Evolutionary conservation across 2,113 vertebrate genomes (phyloP).

Genomic region (Rhea pennata): DNA sequence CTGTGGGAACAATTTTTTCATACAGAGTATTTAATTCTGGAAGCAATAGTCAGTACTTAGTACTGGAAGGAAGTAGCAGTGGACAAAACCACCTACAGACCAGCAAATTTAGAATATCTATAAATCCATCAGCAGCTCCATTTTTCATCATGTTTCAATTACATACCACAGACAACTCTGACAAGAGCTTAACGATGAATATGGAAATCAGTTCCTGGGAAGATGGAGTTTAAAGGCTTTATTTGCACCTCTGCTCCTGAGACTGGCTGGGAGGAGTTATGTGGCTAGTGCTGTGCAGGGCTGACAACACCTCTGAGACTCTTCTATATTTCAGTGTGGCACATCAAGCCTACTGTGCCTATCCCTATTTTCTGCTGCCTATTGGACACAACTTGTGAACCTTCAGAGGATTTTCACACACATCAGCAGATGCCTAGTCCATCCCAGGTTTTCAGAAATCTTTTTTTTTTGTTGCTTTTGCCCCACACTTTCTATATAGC

Average conservation of each 20-base stretch:
- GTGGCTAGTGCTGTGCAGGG: accelerated
- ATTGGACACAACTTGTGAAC: not conserved
- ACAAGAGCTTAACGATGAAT: not conserved
- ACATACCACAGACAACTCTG: not conserved
- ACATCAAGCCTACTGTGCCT: accelerated
- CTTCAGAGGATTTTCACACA: not conserved
- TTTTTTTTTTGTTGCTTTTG: not conserved
- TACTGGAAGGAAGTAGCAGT: constrained; percentile 18
- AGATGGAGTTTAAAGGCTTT: not conserved
- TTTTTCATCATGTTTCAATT: constrained; percentile 19
- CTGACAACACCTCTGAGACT: not conserved
- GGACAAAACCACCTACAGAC: constrained; percentile 48
- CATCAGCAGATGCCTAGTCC: not conserved
- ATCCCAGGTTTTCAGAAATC: not conserved
- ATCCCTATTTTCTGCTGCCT: not conserved
- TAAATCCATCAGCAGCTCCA: not conserved
- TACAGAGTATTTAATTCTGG: constrained; percentile 39
- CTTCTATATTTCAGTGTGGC: not conserved
- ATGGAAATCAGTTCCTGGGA: not conserved
- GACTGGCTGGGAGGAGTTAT: not conserved
- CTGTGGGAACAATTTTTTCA: constrained; percentile 35
- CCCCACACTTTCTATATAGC: not conserved
- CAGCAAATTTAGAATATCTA: constrained; percentile 9
- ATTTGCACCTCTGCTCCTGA: accelerated
- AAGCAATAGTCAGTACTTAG: constrained; percentile 24